A percentile compares a stretch with the other conserved stretches of the same genome.
phyloP scores from a whole-genome alignment of 2,113 vertebrate species.

The Sula dactylatra region DNA sequence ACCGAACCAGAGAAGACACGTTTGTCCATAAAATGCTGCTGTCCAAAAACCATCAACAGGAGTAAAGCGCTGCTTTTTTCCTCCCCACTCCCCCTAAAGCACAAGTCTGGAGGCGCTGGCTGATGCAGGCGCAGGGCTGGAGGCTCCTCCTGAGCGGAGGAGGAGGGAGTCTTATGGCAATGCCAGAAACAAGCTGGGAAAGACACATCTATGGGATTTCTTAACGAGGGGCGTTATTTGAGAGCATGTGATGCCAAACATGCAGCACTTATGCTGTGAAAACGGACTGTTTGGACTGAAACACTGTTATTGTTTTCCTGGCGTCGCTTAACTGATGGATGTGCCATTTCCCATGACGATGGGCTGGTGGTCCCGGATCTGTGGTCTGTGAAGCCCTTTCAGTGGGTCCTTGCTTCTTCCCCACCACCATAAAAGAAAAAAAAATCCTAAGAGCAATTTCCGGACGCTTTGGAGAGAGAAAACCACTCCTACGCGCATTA shows the following conservation, averaged over 20 bases:
- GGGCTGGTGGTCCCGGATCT: neutral
- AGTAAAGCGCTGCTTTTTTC: neutral
- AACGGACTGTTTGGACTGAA: neutral
- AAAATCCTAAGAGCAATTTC: neutral
- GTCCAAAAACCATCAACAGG: neutral
- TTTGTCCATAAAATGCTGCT: neutral
- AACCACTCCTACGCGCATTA: too few species aligned
- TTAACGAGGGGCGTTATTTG: neutral
- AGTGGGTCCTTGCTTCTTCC: neutral
- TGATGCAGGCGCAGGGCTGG: neutral
- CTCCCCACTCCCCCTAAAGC: neutral
- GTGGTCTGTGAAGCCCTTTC: too few species aligned
- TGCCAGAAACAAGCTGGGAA: neutral
- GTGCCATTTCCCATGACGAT: neutral
- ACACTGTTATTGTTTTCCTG: neutral
- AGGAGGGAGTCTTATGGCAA: neutral
- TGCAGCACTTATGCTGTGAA: neutral
- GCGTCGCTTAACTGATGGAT: neutral
- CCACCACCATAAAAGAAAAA: neutral
- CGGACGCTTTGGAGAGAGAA: neutral
- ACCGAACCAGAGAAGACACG: accelerated
- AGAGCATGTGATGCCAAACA: neutral
- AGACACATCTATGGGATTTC: neutral
- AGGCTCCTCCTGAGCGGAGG: neutral
- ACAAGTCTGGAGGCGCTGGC: neutral